Percentiles rank a stretch among this genome's conserved stretches.
phyloP scores from a whole-genome alignment of 1,140 invertebrate species.

The Aplysia californica region DNA sequence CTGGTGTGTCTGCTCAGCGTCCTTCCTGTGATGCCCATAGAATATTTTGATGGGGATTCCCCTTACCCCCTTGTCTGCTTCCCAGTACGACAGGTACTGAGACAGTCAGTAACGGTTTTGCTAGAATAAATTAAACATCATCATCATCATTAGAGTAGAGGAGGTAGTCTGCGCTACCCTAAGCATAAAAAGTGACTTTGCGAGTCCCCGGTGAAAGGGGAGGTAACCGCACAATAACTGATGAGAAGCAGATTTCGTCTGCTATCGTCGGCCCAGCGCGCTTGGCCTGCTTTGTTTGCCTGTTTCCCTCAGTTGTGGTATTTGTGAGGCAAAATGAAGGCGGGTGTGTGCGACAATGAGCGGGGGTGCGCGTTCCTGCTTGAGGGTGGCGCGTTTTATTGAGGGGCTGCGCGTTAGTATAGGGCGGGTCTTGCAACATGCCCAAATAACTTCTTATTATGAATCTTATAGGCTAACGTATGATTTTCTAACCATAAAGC shows the following conservation, averaged over 20 bases:
- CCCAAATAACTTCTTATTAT: too few species aligned
- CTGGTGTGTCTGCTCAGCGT: constrained; percentile 31
- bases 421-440: too few species aligned
- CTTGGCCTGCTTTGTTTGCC: too few species aligned
- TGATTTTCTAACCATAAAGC: too few species aligned
- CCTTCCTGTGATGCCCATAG: constrained; percentile 34
- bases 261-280: too few species aligned
- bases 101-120: background rate
- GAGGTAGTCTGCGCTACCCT: background rate
- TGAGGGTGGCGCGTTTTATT: too few species aligned
- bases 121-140: background rate
- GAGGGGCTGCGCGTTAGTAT: too few species aligned
- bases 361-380: too few species aligned
- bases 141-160: background rate
- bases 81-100: constrained; percentile 32
- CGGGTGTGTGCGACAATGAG: too few species aligned
- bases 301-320: too few species aligned
- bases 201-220: background rate
- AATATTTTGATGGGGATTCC: constrained; percentile 30
- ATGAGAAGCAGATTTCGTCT: background rate
- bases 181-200: background rate
- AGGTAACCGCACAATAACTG: background rate
- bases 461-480: too few species aligned
- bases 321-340: too few species aligned
- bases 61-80: constrained; percentile 41